Evolutionary conservation across 2,888 invertebrate species (phyloP).

Genomic region (Acanthosepion pharaonis): DNA sequence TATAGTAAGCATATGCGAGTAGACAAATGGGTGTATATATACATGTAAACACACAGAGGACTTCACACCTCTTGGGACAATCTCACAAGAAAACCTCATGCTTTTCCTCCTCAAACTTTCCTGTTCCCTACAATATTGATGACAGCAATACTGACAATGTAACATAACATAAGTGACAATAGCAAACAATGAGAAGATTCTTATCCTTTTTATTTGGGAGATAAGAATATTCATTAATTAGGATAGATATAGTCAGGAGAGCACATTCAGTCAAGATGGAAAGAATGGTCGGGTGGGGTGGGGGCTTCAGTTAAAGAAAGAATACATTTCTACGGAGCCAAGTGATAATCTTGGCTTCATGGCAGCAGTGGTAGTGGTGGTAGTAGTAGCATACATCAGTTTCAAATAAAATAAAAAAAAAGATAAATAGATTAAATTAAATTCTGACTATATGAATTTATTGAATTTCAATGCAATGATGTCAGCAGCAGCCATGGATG

Average conservation of each 20-base stretch:
- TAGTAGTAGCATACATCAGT: slow-evolving; percentile 18
- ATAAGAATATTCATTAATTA: slow-evolving; percentile 33
- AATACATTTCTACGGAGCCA: not conserved
- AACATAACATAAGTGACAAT: not conserved
- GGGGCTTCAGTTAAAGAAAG: not conserved
- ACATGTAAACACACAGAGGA: not conserved
- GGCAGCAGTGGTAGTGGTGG: not conserved
- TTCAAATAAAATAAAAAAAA: not conserved
- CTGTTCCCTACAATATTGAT: not conserved
- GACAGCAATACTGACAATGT: slow-evolving; percentile 20
- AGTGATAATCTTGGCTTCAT: not conserved
- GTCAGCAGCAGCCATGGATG: slow-evolving; percentile 21
- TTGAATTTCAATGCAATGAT: slow-evolving; percentile 33
- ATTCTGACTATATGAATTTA: slow-evolving; percentile 33
- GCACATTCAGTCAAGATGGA: not conserved
- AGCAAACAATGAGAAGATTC: not conserved
- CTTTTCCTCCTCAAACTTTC: not conserved
- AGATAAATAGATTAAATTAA: slow-evolving; percentile 14
- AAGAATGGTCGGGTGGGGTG: not conserved
- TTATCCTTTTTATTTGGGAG: slow-evolving; percentile 8
- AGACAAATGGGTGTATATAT: too few species aligned
- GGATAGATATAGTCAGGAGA: slow-evolving; percentile 10
- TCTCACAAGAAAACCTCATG: not conserved
- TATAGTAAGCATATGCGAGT: too few species aligned
- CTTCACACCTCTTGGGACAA: not conserved